Evolutionary conservation across 2,797 vertebrate genomes (phyloP).

Genomic region (Dermochelys coriacea): DNA sequence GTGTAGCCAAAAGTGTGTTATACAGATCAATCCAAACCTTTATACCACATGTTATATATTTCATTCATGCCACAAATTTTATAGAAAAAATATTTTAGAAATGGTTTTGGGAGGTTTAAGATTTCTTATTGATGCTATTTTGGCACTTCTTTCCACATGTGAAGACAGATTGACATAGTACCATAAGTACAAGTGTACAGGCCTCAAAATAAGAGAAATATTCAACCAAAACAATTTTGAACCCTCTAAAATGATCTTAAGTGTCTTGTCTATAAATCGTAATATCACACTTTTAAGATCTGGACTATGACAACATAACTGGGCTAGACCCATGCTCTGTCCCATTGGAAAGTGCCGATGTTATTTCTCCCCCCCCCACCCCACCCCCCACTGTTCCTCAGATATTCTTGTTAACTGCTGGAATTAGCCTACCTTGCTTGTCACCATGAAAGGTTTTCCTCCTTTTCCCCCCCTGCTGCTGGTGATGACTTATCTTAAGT

Average conservation of each 20-base stretch:
- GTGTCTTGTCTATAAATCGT: conserved; percentile 45
- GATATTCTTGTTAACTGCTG: no score
- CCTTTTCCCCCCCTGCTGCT: no score
- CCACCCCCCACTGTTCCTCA: no score
- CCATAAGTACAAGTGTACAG: conserved; percentile 25
- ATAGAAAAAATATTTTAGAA: conserved; percentile 40
- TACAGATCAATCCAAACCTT: conserved; percentile 14
- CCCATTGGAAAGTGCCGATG: neutral
- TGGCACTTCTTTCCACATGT: conserved; percentile 43
- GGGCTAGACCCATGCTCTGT: neutral
- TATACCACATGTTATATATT: neutral
- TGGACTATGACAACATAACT: neutral
- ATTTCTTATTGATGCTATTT: conserved; percentile 49
- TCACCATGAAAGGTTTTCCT: no score
- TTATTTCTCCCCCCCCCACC: no score
- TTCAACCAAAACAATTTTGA: conserved; percentile 30
- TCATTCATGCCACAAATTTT: conserved; percentile 24
- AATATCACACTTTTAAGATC: neutral
- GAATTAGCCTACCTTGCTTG: no score
- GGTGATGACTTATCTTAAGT: no score
- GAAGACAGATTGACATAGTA: conserved; percentile 51
- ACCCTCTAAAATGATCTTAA: conserved; percentile 35
- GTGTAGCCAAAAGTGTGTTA: conserved; percentile 28
- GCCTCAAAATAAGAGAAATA: neutral
- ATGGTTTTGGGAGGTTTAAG: conserved; percentile 55